Percentiles rank a stretch among this genome's conserved stretches.
phyloP scores from a whole-genome alignment of 2,113 vertebrate species.

The Meriones unguiculatus region DNA sequence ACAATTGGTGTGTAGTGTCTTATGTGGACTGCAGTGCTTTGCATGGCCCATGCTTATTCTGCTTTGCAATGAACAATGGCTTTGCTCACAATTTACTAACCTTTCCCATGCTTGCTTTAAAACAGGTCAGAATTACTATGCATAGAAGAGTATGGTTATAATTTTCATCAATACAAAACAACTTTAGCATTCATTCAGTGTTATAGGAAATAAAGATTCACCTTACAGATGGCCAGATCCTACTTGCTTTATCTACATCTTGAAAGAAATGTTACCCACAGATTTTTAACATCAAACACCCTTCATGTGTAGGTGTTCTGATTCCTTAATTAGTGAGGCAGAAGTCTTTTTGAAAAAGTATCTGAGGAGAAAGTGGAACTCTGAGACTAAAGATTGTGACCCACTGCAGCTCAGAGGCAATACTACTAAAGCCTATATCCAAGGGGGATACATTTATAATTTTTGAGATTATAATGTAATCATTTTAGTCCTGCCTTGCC shows the following conservation, averaged over 20 bases:
- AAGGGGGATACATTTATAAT: background rate
- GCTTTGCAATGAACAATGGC: background rate
- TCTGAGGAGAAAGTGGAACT: conserved; percentile 11
- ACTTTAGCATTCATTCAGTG: background rate
- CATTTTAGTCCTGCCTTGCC: background rate
- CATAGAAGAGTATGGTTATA: background rate
- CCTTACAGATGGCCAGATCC: background rate
- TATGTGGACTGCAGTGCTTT: background rate
- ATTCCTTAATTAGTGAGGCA: background rate
- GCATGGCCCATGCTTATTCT: background rate
- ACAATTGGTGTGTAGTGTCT: background rate
- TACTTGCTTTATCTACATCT: background rate
- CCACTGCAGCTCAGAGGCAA: background rate
- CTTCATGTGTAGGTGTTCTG: background rate
- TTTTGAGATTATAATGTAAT: background rate
- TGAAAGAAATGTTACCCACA: background rate
- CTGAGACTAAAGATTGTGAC: background rate
- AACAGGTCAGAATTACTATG: background rate
- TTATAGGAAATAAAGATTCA: background rate
- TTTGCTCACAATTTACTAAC: background rate
- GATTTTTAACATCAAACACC: background rate
- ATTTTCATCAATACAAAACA: background rate
- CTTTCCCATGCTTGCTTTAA: background rate
- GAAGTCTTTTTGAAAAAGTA: background rate
- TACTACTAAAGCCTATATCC: background rate